These are phyloP conservation scores for Nyctereutes procyonoides DNA, from an alignment of 2,113 vertebrate genomes.

Conservation along the genomic window DNA sequence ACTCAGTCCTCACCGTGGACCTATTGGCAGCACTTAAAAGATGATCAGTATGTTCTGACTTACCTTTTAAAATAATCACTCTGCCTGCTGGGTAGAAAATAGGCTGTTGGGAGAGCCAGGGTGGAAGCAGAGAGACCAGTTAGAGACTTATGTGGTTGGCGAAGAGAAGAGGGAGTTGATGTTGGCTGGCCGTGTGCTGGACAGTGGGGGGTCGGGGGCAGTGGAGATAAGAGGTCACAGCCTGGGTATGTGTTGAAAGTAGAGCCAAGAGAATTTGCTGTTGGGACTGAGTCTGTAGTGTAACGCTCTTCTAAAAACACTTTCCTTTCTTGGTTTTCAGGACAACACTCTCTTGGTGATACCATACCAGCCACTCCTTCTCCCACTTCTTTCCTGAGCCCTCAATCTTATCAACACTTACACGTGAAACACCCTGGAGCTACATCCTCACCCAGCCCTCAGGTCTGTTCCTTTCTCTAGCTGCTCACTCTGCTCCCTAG, in stretches of 20 bases:
- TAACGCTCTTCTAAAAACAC: background rate
- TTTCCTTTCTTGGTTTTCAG: background rate
- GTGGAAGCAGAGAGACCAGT: background rate
- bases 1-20: background rate
- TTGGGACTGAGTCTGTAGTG: background rate
- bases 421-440: background rate
- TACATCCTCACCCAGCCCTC: background rate
- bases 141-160: background rate
- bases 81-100: background rate
- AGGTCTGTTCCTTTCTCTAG: background rate
- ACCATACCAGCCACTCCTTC: background rate
- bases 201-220: background rate
- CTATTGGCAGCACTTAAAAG: background rate
- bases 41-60: background rate
- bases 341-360: background rate
- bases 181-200: background rate
- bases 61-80: background rate
- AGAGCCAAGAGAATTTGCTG: background rate
- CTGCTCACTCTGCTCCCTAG: background rate
- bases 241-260: background rate
- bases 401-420: background rate
- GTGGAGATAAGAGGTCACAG: background rate
- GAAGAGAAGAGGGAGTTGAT: background rate
- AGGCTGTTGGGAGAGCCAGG: background rate
- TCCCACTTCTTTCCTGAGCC: background rate